Base-by-base conservation (phyloP, 2,888 invertebrate species). In the Apotomis turbidana region DNA sequence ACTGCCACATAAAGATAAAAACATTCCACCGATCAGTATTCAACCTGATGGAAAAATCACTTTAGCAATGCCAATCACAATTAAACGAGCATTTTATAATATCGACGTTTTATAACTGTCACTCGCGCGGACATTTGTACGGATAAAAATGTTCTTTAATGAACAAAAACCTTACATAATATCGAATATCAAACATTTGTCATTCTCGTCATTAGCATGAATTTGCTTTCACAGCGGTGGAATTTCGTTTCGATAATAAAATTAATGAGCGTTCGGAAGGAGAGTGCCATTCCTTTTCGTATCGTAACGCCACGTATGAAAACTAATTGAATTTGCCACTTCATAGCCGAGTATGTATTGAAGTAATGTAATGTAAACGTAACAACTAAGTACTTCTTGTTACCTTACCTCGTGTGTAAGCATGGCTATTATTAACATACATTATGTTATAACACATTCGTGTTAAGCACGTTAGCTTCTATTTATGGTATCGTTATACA, bases 211-310 rank as follows among this genome's bases (percentile, higher is more conserved):
- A 71, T 68, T 71, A 71, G 71, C 71, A 62, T 68, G 71, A 62
- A 44, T 71, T 51, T 71, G 61, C 67, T 71, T 71, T 71, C 61
- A 62, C 67, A 13, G 41, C 57, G 61, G 67, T 59, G 73, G 75
- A 70, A 74, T 76, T 74, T 68, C 64, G 68, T 64, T 62, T 71
- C 71, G 68, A 72, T 68, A 71, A 74, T 75, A 76, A 76, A 76
- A 75, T 73, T 74, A 73, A 75, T 75, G 70, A 70, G 68, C 68
- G 72, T 54, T 55, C 58, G 61, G 58, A 38, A 68, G 63, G 57
- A 27, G 67, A 70, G 61, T 44, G 64, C 61, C 69, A 59, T 57
- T 70, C 49, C 55, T 62, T 55, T 69, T 9, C 54, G 44, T 54
- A 9, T 52, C 49, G 27, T 51, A n/a, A 54, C 27, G n/a, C 52